These are phyloP conservation scores for Cepaea hortensis DNA, from an alignment of 2,888 invertebrate species.

Conservation along the genomic window DNA sequence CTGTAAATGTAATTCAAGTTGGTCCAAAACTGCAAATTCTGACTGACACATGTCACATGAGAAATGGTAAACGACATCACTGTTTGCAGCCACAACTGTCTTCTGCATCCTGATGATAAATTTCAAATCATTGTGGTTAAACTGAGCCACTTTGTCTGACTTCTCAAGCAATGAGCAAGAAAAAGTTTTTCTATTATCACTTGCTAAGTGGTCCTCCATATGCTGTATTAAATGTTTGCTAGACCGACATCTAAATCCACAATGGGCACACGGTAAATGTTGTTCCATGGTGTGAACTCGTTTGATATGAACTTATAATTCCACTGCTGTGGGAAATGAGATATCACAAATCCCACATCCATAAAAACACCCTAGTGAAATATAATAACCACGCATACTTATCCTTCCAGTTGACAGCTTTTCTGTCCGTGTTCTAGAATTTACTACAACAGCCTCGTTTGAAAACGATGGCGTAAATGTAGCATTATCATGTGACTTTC, in stretches of 20 bases:
- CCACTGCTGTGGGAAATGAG: not conserved
- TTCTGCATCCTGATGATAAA: constrained; percentile 9
- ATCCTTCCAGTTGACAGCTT: not conserved
- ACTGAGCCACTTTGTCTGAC: not conserved
- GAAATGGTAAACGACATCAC: constrained; percentile 4
- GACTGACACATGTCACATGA: not conserved
- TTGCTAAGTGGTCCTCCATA: constrained; percentile 15
- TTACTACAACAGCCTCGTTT: not conserved
- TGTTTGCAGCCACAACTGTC: not conserved
- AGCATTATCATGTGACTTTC: too few species aligned
- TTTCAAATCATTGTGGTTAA: constrained; percentile 16
- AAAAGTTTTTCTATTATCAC: not conserved
- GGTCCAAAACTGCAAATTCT: not conserved
- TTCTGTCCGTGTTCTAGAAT: not conserved
- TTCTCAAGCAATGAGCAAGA: not conserved
- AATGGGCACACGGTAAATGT: too few species aligned
- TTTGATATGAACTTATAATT: constrained; percentile 12
- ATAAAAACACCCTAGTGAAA: constrained; percentile 8
- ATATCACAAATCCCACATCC: constrained; percentile 24
- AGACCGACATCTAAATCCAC: not conserved
- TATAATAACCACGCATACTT: not conserved
- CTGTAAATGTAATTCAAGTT: not conserved
- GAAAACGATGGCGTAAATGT: too few species aligned
- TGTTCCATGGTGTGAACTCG: not conserved
- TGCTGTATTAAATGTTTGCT: constrained; percentile 18